phyloP scores from a whole-genome alignment of 2,797 vertebrate genomes.

The Sphaeramia orbicularis region DNA sequence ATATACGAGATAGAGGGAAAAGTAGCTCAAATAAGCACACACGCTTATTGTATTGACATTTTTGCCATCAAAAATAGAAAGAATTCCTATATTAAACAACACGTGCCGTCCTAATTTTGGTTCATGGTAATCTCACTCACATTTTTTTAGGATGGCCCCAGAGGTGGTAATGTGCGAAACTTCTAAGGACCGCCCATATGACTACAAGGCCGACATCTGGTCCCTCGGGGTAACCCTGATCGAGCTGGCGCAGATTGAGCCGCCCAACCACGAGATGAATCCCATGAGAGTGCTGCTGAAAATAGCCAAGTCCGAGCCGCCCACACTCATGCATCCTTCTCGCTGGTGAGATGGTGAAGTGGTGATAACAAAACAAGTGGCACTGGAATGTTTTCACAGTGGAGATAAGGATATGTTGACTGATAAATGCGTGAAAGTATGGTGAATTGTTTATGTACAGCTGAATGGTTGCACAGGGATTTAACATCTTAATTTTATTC shows the following conservation, averaged over 20 bases:
- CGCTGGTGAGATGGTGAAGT: constrained; percentile 88
- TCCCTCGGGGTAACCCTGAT: constrained; percentile 98
- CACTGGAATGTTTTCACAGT: constrained; percentile 39
- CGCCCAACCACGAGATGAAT: constrained; percentile 98
- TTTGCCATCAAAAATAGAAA: background rate
- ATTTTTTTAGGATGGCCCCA: constrained; percentile 94
- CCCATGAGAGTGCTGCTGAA: constrained; percentile 98
- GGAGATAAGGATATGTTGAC: constrained; percentile 40
- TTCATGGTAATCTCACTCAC: constrained; percentile 3
- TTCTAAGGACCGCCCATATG: constrained; percentile 97
- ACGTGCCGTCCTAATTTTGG: background rate
- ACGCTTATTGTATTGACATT: background rate
- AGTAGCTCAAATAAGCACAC: background rate
- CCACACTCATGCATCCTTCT: constrained; percentile 93
- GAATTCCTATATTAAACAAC: background rate
- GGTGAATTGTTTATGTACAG: constrained; percentile 22
- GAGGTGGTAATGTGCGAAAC: constrained; percentile 99
- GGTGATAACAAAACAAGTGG: constrained; percentile 47
- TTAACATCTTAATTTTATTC: constrained; percentile 1
- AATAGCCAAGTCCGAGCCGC: constrained; percentile 98
- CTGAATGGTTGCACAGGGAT: background rate
- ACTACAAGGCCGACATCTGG: constrained; percentile 99
- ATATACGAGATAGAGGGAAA: background rate
- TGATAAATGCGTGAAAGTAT: constrained; percentile 34
- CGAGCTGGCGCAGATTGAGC: constrained; percentile 98